These are phyloP conservation scores for Corvus moneduloides DNA, from an alignment of 2,113 vertebrate species.

Conservation along the genomic window DNA sequence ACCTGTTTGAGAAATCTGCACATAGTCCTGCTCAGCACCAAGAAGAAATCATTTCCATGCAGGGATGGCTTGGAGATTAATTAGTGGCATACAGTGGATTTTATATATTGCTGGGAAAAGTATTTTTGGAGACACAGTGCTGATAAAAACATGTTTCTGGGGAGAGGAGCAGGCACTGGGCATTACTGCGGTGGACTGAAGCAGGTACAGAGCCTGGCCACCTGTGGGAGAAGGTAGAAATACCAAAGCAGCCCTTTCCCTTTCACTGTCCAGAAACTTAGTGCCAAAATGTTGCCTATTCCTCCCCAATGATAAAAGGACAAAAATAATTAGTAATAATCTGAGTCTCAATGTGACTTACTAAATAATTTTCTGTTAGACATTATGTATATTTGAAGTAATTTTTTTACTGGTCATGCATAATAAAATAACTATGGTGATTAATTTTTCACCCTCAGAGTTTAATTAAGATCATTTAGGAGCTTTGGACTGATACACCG, in stretches of 20 bases:
- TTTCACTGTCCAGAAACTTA: not conserved
- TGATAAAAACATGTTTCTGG: not conserved
- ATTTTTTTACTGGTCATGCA: slow-evolving; percentile 30
- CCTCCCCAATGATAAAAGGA: not conserved
- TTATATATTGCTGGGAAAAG: not conserved
- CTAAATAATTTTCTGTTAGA: slow-evolving; percentile 29
- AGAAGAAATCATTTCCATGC: not conserved
- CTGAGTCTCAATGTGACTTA: not conserved
- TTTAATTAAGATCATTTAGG: slow-evolving; percentile 60
- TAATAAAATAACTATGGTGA: slow-evolving; percentile 32
- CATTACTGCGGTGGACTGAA: not conserved
- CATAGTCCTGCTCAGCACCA: not conserved
- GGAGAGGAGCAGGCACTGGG: not conserved
- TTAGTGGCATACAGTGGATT: not conserved
- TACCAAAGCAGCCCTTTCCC: not conserved
- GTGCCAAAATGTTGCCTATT: not conserved
- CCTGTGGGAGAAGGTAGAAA: not conserved
- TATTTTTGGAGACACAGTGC: not conserved
- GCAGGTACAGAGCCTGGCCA: not conserved
- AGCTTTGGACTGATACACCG: not conserved
- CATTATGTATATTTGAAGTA: slow-evolving; percentile 45
- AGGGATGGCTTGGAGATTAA: not conserved
- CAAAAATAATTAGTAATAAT: slow-evolving; percentile 31
- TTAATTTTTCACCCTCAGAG: slow-evolving; percentile 57
- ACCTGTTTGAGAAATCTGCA: not conserved